Percentiles rank a stretch among this genome's conserved stretches.
phyloP scores from a whole-genome alignment of 2,888 invertebrate genomes.

The Monopis laevigella region DNA sequence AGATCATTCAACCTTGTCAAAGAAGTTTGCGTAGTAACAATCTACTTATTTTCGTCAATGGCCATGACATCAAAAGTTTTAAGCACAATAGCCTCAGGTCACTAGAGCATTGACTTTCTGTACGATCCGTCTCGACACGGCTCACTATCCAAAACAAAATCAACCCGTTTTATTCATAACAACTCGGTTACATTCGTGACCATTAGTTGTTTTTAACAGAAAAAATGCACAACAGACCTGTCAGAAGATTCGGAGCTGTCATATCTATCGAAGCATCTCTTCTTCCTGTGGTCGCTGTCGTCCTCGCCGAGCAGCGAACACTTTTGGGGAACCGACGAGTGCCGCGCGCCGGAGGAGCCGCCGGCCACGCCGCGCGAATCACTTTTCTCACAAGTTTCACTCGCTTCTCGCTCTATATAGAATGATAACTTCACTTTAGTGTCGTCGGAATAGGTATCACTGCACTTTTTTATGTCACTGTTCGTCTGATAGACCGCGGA shows the following conservation, averaged over 20 bases:
- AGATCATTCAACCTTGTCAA: conserved; percentile 52
- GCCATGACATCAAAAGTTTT: conserved; percentile 59
- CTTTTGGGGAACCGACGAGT: conserved; percentile 24
- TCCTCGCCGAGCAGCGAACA: not conserved
- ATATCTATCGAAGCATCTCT: conserved; percentile 90
- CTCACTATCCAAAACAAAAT: conserved; percentile 24
- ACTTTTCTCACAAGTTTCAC: conserved; percentile 65
- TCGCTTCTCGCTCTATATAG: conserved; percentile 58
- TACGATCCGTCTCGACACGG: conserved; percentile 28
- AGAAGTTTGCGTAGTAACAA: conserved; percentile 22
- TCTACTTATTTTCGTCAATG: conserved; percentile 43
- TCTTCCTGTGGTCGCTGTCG: conserved; percentile 74
- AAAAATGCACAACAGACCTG: conserved; percentile 71
- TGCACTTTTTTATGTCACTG: conserved; percentile 66
- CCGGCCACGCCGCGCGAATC: conserved; percentile 59
- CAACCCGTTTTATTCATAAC: conserved; percentile 6
- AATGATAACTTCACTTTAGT: conserved; percentile 55
- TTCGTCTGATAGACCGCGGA: conserved; percentile 56
- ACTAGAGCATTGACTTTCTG: conserved; percentile 59
- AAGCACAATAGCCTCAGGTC: conserved; percentile 53
- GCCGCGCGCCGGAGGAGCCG: conserved; percentile 37
- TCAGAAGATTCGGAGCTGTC: conserved; percentile 94
- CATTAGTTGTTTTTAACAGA: conserved; percentile 14
- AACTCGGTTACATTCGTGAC: not conserved
- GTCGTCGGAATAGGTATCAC: conserved; percentile 49